Evolutionary conservation across 2,113 vertebrate species (phyloP).

Genomic region (Ailurus styani): DNA sequence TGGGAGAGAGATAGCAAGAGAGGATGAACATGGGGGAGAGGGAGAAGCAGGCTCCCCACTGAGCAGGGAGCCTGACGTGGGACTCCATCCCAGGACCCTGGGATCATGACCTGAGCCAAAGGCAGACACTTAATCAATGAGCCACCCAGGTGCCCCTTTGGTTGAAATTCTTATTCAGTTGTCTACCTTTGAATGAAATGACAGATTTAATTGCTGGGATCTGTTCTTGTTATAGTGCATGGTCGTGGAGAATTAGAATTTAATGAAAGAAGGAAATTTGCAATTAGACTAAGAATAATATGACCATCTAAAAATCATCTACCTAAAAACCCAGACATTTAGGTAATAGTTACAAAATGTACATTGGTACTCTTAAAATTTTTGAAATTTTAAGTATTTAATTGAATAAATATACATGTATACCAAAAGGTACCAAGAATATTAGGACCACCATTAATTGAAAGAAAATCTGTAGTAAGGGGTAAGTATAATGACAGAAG

Average conservation of each 20-base stretch:
- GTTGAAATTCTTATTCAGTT: constrained; percentile 1
- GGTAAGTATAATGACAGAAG: neutral
- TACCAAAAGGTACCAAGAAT: neutral
- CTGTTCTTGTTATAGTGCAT: neutral
- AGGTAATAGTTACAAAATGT: neutral
- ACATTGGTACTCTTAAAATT: neutral
- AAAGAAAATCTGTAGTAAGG: neutral
- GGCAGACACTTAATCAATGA: neutral
- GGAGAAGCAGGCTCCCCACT: neutral
- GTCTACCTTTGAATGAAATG: neutral
- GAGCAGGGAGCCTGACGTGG: neutral
- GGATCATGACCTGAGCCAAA: neutral
- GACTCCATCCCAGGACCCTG: too few relatives aligned
- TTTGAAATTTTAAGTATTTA: neutral
- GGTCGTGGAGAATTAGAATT: neutral
- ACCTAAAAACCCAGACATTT: neutral
- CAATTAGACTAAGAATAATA: neutral
- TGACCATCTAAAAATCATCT: neutral
- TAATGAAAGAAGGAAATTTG: constrained; percentile 4
- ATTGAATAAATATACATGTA: neutral
- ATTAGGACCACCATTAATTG: neutral
- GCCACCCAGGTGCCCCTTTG: neutral
- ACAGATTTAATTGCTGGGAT: neutral
- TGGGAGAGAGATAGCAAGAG: neutral
- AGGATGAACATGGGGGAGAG: neutral